These are phyloP conservation scores for Amblyopsis hoosieri DNA, from an alignment of 2,797 vertebrate genomes.

Conservation along the genomic window DNA sequence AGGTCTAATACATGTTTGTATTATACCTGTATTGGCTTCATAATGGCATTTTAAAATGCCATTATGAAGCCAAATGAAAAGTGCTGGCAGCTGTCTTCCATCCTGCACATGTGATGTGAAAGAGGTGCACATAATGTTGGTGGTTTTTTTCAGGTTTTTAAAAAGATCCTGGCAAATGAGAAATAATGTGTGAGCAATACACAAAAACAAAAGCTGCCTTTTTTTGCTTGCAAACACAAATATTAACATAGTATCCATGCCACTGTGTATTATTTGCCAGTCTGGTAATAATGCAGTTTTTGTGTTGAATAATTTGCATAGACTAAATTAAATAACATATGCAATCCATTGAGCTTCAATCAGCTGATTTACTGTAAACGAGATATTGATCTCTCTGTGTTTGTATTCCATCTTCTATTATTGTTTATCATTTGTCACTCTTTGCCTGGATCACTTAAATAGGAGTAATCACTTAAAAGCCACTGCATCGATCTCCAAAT, in stretches of 20 bases:
- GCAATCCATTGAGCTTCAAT: too few relatives aligned
- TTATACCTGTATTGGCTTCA: too few relatives aligned
- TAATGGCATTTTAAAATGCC: too few relatives aligned
- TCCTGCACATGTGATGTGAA: not conserved
- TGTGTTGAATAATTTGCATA: too few relatives aligned
- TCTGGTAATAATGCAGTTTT: too few relatives aligned
- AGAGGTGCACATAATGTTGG: not conserved
- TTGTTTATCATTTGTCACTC: not conserved
- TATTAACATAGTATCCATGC: too few relatives aligned
- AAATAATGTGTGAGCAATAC: not conserved
- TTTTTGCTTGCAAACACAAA: too few relatives aligned
- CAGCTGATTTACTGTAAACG: too few relatives aligned
- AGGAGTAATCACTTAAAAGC: slow-evolving; percentile 35
- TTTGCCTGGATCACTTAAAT: slow-evolving; percentile 8
- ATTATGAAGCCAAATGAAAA: not conserved
- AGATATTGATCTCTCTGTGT: too few relatives aligned
- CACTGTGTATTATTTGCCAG: too few relatives aligned
- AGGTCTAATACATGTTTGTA: too few relatives aligned
- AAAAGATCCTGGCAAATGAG: not conserved
- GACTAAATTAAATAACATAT: too few relatives aligned
- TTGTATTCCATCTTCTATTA: not conserved
- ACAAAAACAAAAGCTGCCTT: not conserved
- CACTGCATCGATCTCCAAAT: slow-evolving; percentile 38
- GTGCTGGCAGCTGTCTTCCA: not conserved
- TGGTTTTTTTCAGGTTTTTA: not conserved